phyloP scores from a whole-genome alignment of 2,797 vertebrate species.

The Fratercula arctica region DNA sequence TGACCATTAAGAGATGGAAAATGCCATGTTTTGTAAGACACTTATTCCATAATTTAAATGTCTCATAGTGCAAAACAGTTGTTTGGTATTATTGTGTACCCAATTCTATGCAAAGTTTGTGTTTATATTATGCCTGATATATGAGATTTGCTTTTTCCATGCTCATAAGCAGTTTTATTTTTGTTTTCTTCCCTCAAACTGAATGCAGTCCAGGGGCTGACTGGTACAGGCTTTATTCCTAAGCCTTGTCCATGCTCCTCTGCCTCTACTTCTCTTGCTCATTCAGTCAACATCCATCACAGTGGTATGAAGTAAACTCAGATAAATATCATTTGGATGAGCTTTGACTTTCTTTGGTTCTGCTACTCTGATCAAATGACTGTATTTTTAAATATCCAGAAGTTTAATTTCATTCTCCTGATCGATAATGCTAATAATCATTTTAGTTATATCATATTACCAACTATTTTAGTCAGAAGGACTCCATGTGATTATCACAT shows the following conservation, averaged over 20 bases:
- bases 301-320: neutral
- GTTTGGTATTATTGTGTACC: neutral
- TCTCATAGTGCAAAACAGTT: neutral
- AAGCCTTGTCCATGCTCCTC: neutral
- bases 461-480: neutral
- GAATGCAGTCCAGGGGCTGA: neutral
- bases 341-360: neutral
- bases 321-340: neutral
- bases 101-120: neutral
- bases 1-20: neutral
- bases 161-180: neutral
- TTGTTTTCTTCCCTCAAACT: neutral
- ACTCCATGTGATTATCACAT: neutral
- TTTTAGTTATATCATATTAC: neutral
- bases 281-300: neutral
- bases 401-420: neutral
- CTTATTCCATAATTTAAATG: neutral
- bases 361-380: neutral
- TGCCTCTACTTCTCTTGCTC: neutral
- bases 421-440: neutral
- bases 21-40: rapidly evolving
- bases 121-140: neutral
- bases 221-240: neutral
- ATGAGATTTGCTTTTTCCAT: neutral
- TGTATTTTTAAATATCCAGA: neutral